These are phyloP conservation scores for Drosophila suboccidentalis DNA, from an alignment of 2,888 invertebrate genomes.

Conservation along the genomic window DNA sequence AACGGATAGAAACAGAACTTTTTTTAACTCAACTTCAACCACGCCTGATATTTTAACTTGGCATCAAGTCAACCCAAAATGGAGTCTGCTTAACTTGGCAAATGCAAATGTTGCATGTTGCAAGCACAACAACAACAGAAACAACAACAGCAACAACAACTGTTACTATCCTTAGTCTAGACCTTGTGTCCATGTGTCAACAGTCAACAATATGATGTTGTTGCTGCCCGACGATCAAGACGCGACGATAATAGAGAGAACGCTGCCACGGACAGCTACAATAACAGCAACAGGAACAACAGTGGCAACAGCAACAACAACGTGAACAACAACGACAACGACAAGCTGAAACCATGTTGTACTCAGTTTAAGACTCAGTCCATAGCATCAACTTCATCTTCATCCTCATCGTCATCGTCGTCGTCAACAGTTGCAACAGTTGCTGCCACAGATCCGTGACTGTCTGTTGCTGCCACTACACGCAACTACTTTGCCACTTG, in stretches of 20 bases:
- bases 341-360: conserved; percentile 54
- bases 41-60: conserved; percentile 73
- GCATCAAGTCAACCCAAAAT: conserved; percentile 54
- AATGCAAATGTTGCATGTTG: conserved; percentile 78
- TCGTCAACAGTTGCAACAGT: conserved; percentile 25
- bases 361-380: conserved; percentile 47
- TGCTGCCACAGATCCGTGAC: conserved; percentile 14
- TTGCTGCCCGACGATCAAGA: conserved; percentile 65
- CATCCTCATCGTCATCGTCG: conserved; percentile 27
- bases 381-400: conserved; percentile 63
- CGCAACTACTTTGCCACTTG: conserved; percentile 16
- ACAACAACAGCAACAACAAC: conserved; percentile 24
- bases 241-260: conserved; percentile 69
- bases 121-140: conserved; percentile 5
- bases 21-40: not conserved
- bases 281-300: conserved; percentile 19
- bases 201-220: conserved; percentile 78
- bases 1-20: not conserved
- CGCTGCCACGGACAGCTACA: conserved; percentile 14
- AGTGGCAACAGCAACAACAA: conserved; percentile 7
- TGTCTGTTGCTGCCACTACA: conserved; percentile 27
- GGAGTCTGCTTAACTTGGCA: conserved; percentile 55
- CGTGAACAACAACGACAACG: conserved; percentile 11
- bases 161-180: conserved; percentile 22
- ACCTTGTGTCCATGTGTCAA: conserved; percentile 77